These are phyloP conservation scores for Habropoda laboriosa DNA, from an alignment of 1,140 invertebrate genomes.

Conservation along the genomic window DNA sequence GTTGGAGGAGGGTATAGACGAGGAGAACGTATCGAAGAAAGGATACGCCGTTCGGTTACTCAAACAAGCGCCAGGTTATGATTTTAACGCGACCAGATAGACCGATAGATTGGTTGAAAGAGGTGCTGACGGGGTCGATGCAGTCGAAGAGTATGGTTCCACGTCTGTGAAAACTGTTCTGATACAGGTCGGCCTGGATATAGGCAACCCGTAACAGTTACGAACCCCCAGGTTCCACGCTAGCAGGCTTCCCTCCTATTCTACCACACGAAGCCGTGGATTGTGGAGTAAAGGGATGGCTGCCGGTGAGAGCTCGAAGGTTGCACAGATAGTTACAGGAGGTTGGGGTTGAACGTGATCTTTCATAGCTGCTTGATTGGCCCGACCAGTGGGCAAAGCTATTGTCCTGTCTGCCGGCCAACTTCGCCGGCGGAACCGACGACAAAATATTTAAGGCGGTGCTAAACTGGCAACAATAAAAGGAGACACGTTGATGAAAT, in stretches of 20 bases:
- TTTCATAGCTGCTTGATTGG: constrained; percentile 81
- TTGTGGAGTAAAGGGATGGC: constrained; percentile 58
- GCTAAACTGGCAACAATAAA: constrained; percentile 78
- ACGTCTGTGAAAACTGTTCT: constrained; percentile 49
- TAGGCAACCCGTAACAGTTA: constrained; percentile 70
- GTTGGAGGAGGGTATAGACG: background rate
- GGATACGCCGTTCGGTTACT: constrained; percentile 1
- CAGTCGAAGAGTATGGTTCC: constrained; percentile 24
- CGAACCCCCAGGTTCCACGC: constrained; percentile 54
- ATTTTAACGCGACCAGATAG: constrained; percentile 52
- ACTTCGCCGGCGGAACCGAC: background rate
- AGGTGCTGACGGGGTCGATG: constrained; percentile 57
- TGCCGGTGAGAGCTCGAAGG: constrained; percentile 65
- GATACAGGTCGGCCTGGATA: constrained; percentile 59
- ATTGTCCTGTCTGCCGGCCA: constrained; percentile 66
- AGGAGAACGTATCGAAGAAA: background rate
- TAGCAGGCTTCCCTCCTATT: constrained; percentile 52
- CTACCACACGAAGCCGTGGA: constrained; percentile 43
- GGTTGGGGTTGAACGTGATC: constrained; percentile 78
- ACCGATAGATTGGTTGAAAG: constrained; percentile 46
- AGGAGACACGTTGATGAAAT: constrained; percentile 80
- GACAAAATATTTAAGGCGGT: constrained; percentile 79
- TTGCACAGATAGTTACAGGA: constrained; percentile 60
- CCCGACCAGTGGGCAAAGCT: constrained; percentile 62
- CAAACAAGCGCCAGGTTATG: constrained; percentile 43